These are phyloP conservation scores for Drosophila seguyi DNA, from an alignment of 1,140 invertebrate genomes.

Conservation along the genomic window DNA sequence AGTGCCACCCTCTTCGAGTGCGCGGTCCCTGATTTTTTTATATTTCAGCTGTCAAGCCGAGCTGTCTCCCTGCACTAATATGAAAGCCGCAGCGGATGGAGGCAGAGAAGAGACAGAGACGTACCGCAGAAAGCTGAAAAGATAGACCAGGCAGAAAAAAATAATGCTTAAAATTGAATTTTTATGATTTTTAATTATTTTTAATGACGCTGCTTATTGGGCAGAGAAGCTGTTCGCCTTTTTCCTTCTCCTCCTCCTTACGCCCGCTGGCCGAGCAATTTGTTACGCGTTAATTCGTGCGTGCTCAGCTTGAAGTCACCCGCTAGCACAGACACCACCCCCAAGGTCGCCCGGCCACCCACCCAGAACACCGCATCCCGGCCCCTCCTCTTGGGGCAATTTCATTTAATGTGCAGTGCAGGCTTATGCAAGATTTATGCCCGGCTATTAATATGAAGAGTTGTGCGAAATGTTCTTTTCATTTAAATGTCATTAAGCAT, in stretches of 20 bases:
- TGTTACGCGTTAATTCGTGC: slow-evolving; percentile 82
- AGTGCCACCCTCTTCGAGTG: slow-evolving; percentile 19
- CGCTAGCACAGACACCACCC: slow-evolving; percentile 28
- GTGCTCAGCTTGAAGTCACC: slow-evolving; percentile 70
- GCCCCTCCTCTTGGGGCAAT: slow-evolving; percentile 53
- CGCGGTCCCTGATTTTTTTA: slow-evolving; percentile 42
- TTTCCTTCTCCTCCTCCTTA: slow-evolving; percentile 3
- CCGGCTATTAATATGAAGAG: slow-evolving; percentile 81
- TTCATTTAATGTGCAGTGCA: slow-evolving; percentile 79
- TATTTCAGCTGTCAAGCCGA: slow-evolving; percentile 62
- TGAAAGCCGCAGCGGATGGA: slow-evolving; percentile 34
- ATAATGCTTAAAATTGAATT: slow-evolving; percentile 83
- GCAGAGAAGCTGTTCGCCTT: slow-evolving; percentile 29
- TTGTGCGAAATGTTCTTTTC: slow-evolving; percentile 80
- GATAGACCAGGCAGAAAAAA: slow-evolving; percentile 48
- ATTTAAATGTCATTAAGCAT: slow-evolving; percentile 83
- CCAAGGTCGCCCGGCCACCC: not conserved
- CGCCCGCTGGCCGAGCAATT: slow-evolving; percentile 68
- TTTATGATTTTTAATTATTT: slow-evolving; percentile 85
- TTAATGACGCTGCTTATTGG: slow-evolving; percentile 83
- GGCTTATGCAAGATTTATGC: slow-evolving; percentile 80
- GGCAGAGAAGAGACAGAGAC: not conserved
- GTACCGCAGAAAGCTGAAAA: slow-evolving; percentile 1
- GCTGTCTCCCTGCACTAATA: slow-evolving; percentile 53
- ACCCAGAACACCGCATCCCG: not conserved